Evolutionary conservation across 2,113 vertebrate genomes (phyloP), one percentile per base, ranked within the genome.

Genomic region (Xiphias gladius): DNA sequence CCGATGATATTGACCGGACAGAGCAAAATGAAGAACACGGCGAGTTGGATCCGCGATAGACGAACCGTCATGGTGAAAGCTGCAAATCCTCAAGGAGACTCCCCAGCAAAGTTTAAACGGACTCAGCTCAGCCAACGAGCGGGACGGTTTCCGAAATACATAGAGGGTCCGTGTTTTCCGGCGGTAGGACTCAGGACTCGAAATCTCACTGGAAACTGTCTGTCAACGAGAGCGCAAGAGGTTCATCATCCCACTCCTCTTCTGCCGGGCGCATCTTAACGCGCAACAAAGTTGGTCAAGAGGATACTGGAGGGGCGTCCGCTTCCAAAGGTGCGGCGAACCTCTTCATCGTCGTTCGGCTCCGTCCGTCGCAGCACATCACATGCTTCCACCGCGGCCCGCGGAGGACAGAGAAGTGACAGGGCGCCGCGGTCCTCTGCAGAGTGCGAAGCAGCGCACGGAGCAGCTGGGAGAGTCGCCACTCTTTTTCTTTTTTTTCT

Each of bases 1-100:
- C 97, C 97, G 92, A 98, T 97, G 93, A 97, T 97, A 84, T 98
- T 97, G 92, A 97, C 96, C n/a, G 97, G 97, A 88, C 97, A 97
- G 76, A 98, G 96, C 61, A 97, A 91, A 88, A 98, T 96, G 79
- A 97, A 97, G 93, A 98, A 97, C 30, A 98, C 94, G 71, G 96
- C 96, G 80, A 97, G 95, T 58, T 97, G 97, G 57, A 96, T 96
- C 89, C 96, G 94, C 19, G 96, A 96, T 11, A 96, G 94, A 73
- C 96, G 95, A 89, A 95, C 93, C 95, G 96, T 97, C 94, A 94
- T 96, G 89, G 82, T 93, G 88, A 86, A 80, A 72, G 68, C 74
- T 19, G 66, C 67, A 52, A 64, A 81, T 90, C 88, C 87, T 86
- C 76, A 22, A 50, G 48, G 82, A 86, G 85, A 70, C 79, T 79